Percentiles rank a stretch among this genome's conserved stretches.
These are phyloP conservation scores for Perognathus longimembris DNA, from an alignment of 2,113 vertebrate species.

Conservation along the genomic window DNA sequence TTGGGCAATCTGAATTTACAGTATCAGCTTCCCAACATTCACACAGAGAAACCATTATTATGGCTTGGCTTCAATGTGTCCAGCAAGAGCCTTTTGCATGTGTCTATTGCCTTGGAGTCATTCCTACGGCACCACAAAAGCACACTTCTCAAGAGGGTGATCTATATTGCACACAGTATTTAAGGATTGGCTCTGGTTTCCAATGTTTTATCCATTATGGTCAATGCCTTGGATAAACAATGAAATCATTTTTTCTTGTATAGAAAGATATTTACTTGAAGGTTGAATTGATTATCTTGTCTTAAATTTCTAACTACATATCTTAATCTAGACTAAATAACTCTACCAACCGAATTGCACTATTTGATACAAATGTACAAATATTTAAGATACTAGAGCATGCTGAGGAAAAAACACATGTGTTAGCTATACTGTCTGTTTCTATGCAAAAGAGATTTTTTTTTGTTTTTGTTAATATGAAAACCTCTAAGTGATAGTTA, in stretches of 20 bases:
- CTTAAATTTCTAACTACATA: constrained; percentile 26
- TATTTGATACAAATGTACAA: constrained; percentile 31
- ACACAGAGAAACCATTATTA: neutral
- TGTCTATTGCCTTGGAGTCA: neutral
- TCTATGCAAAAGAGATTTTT: neutral
- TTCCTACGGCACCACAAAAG: neutral
- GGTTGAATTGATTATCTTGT: constrained; percentile 45
- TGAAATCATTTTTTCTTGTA: constrained; percentile 55
- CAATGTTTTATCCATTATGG: neutral
- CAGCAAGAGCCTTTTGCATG: neutral
- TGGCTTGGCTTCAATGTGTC: neutral
- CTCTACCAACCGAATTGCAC: neutral
- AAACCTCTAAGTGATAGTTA: neutral
- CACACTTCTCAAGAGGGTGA: neutral
- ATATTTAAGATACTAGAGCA: constrained; percentile 41
- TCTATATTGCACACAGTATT: neutral
- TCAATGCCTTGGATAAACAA: constrained; percentile 51
- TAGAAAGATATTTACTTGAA: constrained; percentile 60
- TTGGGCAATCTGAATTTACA: neutral
- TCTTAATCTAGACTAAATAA: constrained; percentile 44
- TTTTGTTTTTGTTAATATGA: constrained; percentile 10
- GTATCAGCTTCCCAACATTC: constrained; percentile 6
- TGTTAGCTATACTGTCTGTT: neutral
- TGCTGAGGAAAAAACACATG: neutral
- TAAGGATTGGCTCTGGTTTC: neutral